phyloP scores from a whole-genome alignment of 1,140 invertebrate genomes.

The Euwallacea similis region DNA sequence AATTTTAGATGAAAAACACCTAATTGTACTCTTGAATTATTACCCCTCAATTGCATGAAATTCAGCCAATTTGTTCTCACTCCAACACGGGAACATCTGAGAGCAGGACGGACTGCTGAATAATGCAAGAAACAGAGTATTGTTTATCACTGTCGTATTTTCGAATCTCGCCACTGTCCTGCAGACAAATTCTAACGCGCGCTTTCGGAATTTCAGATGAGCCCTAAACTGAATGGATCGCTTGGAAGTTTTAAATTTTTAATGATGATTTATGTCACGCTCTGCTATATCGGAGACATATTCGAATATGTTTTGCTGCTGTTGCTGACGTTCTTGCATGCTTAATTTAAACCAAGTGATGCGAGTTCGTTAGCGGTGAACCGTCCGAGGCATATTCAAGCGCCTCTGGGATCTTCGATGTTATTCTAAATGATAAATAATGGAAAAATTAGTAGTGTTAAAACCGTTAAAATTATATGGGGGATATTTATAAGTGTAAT shows the following conservation, averaged over 20 bases:
- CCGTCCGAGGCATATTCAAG: too few species aligned
- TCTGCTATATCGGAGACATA: neutral
- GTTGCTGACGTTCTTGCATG: too few species aligned
- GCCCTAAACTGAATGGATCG: neutral
- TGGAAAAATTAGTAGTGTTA: too few species aligned
- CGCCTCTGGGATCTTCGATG: too few species aligned
- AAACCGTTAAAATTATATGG: too few species aligned
- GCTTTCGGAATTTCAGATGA: slow-evolving; percentile 2
- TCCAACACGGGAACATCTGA: neutral
- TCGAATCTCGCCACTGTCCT: slow-evolving; percentile 5
- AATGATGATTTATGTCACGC: slow-evolving; percentile 1
- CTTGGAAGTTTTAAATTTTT: neutral
- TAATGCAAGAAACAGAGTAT: slow-evolving; percentile 5
- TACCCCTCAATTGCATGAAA: neutral
- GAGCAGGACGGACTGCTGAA: neutral
- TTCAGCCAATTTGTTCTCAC: neutral
- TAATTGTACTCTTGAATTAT: too few species aligned
- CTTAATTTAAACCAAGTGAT: too few species aligned
- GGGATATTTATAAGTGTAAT: too few species aligned
- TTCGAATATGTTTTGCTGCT: too few species aligned
- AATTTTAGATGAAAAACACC: neutral
- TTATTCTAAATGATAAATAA: too few species aligned
- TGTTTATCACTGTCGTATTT: slow-evolving; percentile 1
- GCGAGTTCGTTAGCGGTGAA: too few species aligned
- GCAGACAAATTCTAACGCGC: neutral